A percentile compares a stretch with the other conserved stretches of the same genome.
These are phyloP conservation scores for Oreohelix idahoensis DNA, from an alignment of 1,140 invertebrate genomes.

Conservation along the genomic window DNA sequence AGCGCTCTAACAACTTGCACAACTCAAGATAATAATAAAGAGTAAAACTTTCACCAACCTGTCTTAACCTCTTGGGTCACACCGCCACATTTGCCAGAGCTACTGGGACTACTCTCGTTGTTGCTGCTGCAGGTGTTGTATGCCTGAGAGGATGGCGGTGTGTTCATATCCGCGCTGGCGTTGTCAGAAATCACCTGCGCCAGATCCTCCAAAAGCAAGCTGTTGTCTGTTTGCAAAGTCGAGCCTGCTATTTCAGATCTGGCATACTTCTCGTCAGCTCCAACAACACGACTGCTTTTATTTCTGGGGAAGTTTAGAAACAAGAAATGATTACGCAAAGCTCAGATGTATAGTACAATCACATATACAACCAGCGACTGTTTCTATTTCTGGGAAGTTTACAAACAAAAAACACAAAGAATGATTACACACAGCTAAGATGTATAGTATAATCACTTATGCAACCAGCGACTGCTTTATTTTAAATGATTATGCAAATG, in stretches of 20 bases:
- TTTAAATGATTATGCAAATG: too few relatives aligned
- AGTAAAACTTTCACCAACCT: not conserved
- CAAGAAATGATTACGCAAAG: too few relatives aligned
- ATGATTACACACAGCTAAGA: too few relatives aligned
- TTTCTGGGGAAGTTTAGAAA: not conserved
- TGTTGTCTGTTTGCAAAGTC: not conserved
- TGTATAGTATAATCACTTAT: too few relatives aligned
- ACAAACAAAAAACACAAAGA: too few relatives aligned
- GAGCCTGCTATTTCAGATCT: not conserved
- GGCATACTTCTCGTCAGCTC: not conserved
- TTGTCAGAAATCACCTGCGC: slow-evolving; percentile 27
- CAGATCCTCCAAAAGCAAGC: slow-evolving; percentile 6
- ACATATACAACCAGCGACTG: too few relatives aligned
- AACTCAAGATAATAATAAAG: too few relatives aligned
- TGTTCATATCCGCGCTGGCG: slow-evolving; percentile 34
- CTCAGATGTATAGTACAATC: too few relatives aligned
- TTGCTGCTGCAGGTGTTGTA: not conserved
- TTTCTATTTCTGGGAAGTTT: too few relatives aligned
- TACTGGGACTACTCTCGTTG: slow-evolving; percentile 2
- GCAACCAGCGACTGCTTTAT: too few relatives aligned
- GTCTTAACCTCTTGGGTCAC: not conserved
- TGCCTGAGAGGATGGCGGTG: slow-evolving; percentile 28
- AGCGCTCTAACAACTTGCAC: too few relatives aligned
- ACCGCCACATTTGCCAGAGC: not conserved
- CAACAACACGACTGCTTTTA: not conserved